A percentile compares a stretch with the other conserved stretches of the same genome.
Evolutionary conservation across 2,797 vertebrate species (phyloP).

Genomic region (Helicolenus hilgendorfi): DNA sequence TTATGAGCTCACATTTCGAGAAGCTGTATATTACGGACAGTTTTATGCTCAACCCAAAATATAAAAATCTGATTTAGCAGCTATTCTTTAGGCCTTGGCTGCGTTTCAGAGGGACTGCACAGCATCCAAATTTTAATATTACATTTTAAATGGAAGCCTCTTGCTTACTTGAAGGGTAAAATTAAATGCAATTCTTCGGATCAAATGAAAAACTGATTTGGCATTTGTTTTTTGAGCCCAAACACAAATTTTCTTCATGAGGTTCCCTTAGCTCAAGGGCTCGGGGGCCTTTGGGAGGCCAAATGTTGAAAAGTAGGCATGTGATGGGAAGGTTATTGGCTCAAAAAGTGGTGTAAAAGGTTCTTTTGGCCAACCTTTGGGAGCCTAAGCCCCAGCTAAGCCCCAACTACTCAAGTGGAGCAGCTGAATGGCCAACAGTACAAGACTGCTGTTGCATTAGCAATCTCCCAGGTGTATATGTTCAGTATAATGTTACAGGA

Average conservation of each 20-base stretch:
- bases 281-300: not conserved
- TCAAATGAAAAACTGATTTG: conserved; percentile 20
- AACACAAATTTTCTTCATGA: not conserved
- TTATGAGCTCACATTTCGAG: conserved; percentile 83
- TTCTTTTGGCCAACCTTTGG: conserved; percentile 17
- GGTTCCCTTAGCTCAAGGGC: not conserved
- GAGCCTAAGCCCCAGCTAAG: conserved; percentile 35
- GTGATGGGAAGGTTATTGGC: conserved; percentile 17
- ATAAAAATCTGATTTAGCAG: conserved; percentile 54
- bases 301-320: not conserved
- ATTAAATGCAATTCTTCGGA: conserved; percentile 40
- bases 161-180: not conserved
- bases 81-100: conserved; percentile 36
- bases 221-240: conserved; percentile 15
- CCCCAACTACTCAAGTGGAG: conserved; percentile 19
- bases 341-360: conserved; percentile 10
- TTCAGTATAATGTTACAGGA: not conserved
- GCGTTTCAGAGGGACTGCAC: not conserved
- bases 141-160: conserved; percentile 30
- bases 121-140: conserved; percentile 30
- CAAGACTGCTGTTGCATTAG: conserved; percentile 2
- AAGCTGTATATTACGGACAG: conserved; percentile 67
- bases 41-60: conserved; percentile 65
- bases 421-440: conserved; percentile 1
- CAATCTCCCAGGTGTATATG: not conserved